Base-by-base conservation (phyloP, 2,797 vertebrate species). In the Enteromius fasciolatus region DNA sequence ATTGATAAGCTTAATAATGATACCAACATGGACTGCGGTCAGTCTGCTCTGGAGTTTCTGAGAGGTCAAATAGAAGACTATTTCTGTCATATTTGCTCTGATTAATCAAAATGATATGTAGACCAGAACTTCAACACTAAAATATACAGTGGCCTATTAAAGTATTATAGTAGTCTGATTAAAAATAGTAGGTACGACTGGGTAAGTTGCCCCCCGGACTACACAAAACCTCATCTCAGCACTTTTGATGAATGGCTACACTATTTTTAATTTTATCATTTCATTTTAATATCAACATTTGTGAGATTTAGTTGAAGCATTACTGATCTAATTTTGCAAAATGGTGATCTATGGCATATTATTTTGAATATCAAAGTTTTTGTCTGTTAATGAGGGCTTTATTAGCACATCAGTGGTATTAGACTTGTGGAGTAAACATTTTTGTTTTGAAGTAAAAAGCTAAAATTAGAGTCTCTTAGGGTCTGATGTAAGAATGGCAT, bases 311-410 rank as follows among this genome's bases (percentile, higher is more conserved):
- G 5, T 63, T 2, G 14, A 63, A 63, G 28, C 59, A 17, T 31
- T 63, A 63, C 28, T 63, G 59, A 63, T 63, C 25, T 63, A 63
- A 17, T 63, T 63, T 31, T 63, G 59, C 5, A 61, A 61, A 61
- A 61, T 61, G 28, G 5, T 28, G 12, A 28, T 28, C 25, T 17
- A 31, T 63, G 59, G 17, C 1, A 14, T 31, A 8, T 31, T 63
- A 31, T 63, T 25, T 31, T 63, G 2, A 63, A 8, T 31, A 63
- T 63, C 25, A 63, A 28, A 15, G 25, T 63, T 63, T 17, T 63
- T 17, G 59, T 31, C 15, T 63, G 25, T 63, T 31, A 63, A 31
- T 63, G 25, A 7, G 5, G 12, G 25, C 1, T 17, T 8, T 63
- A 63, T 31, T 63, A 63, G 4, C 59, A 63, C 59, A 63, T 8